Conservation (phyloP, 2,113 vertebrate species). For the Hyperopisus bebe region DNA sequence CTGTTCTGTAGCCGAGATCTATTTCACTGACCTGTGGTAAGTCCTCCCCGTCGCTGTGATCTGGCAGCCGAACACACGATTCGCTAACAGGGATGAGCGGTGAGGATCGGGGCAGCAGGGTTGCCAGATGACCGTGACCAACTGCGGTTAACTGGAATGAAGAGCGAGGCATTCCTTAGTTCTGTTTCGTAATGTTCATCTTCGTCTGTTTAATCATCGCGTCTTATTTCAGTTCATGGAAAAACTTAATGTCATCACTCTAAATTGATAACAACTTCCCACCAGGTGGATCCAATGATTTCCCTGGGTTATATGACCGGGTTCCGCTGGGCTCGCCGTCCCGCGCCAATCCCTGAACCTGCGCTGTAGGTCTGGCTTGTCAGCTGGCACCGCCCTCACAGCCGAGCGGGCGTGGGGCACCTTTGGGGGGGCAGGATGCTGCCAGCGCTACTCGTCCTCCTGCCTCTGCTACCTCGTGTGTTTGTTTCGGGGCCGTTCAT, state of each 20-base stretch:
- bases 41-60: neutral
- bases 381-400: neutral
- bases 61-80: neutral
- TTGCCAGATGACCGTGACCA: neutral
- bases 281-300: neutral
- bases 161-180: neutral
- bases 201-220: neutral
- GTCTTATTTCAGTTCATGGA: neutral
- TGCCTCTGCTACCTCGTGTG: neutral
- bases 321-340: neutral
- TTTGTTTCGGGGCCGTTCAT: neutral
- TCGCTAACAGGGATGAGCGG: neutral
- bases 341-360: neutral
- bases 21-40: conserved; percentile 74
- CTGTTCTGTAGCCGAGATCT: conserved; percentile 72
- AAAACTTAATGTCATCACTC: neutral
- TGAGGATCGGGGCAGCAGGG: neutral
- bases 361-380: neutral
- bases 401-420: neutral
- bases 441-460: neutral
- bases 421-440: neutral
- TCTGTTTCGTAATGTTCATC: neutral
- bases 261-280: neutral
- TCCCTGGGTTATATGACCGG: neutral
- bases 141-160: neutral